Evolutionary conservation across 2,797 vertebrate genomes (phyloP).

Genomic region (Girardinus metallicus): DNA sequence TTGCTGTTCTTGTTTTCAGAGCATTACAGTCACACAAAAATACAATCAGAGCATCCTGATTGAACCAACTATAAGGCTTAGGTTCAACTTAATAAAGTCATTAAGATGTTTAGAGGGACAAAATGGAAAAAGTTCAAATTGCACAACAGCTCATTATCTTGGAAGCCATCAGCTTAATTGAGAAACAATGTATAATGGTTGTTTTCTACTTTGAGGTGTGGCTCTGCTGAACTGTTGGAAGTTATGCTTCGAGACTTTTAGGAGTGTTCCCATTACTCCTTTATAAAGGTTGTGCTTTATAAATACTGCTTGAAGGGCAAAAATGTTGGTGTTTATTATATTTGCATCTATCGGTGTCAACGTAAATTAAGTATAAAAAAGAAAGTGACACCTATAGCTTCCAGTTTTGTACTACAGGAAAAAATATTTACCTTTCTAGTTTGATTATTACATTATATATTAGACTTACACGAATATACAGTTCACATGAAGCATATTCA

Average conservation of each 20-base stretch:
- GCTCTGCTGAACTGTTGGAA: background rate
- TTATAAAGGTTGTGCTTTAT: background rate
- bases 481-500: background rate
- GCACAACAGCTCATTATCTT: conserved; percentile 45
- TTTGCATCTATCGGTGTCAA: background rate
- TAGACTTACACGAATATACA: background rate
- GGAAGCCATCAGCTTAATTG: conserved; percentile 45
- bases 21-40: background rate
- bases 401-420: background rate
- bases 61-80: conserved; percentile 7
- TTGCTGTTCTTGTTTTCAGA: background rate
- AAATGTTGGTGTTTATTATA: background rate
- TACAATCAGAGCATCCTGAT: background rate
- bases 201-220: conserved; percentile 8
- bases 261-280: background rate
- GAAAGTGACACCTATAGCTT: background rate
- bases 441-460: background rate
- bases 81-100: conserved; percentile 38
- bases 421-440: background rate
- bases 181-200: conserved; percentile 44
- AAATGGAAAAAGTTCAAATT: conserved; percentile 31
- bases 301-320: background rate
- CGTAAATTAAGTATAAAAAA: background rate
- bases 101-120: conserved; percentile 30
- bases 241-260: background rate